A percentile compares a stretch with the other conserved stretches of the same genome.
Conservation (phyloP, 2,113 vertebrate species). For the Maccullochella peelii region DNA sequence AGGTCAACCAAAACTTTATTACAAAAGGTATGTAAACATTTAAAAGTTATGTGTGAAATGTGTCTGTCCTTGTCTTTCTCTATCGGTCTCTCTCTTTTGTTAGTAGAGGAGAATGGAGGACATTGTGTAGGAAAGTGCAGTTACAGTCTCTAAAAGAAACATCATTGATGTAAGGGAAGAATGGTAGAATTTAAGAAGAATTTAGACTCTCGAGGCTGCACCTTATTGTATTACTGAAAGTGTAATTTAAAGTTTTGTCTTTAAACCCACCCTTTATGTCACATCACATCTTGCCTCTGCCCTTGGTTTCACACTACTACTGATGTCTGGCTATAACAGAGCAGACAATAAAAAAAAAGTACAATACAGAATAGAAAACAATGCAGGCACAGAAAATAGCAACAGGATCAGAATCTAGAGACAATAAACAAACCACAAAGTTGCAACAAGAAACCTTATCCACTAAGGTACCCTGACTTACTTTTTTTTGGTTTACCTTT, state of each 20-base stretch:
- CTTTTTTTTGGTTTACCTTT: background rate
- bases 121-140: background rate
- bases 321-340: slow-evolving; percentile 1
- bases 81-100: background rate
- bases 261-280: background rate
- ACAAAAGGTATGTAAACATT: background rate
- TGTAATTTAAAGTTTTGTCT: slow-evolving; percentile 16
- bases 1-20: background rate
- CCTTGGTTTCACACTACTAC: background rate
- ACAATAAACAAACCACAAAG: slow-evolving; percentile 22
- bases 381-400: slow-evolving; percentile 12
- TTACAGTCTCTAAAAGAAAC: background rate
- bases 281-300: background rate
- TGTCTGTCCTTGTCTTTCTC: background rate
- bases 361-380: slow-evolving; percentile 8
- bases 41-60: background rate
- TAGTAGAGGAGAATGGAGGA: background rate
- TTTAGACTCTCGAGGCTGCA: background rate
- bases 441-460: background rate
- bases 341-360: slow-evolving; percentile 29
- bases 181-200: background rate
- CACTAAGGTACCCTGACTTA: background rate
- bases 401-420: slow-evolving; percentile 26
- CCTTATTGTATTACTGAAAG: slow-evolving; percentile 1
- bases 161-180: background rate